Conservation (phyloP, 2,797 vertebrate genomes). For the Saxicola maurus region DNA sequence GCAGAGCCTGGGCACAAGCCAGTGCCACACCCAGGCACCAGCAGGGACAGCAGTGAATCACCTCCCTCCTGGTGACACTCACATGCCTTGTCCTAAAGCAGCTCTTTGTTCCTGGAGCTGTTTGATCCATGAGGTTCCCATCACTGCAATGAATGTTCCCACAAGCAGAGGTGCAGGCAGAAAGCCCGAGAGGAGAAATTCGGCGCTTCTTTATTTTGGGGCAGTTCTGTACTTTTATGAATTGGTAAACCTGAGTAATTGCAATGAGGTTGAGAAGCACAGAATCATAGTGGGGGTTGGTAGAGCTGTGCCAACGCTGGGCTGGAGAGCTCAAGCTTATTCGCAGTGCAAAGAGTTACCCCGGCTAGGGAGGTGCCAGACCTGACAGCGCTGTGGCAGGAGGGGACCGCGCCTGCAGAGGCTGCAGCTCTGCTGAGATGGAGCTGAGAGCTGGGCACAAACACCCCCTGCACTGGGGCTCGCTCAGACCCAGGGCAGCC, state of each 20-base stretch:
- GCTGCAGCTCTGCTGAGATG: rapidly evolving
- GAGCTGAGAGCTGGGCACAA: rapidly evolving
- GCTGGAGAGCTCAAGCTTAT: background rate
- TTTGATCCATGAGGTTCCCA: background rate
- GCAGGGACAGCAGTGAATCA: background rate
- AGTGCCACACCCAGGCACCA: background rate
- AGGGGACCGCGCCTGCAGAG: rapidly evolving
- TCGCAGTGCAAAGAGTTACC: background rate
- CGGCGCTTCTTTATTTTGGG: background rate
- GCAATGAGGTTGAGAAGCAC: background rate
- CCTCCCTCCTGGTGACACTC: background rate
- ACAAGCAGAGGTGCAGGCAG: background rate
- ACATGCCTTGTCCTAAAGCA: background rate
- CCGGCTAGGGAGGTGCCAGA: background rate
- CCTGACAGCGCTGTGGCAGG: rapidly evolving
- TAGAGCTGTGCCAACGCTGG: background rate
- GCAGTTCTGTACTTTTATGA: background rate
- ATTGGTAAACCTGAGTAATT: background rate
- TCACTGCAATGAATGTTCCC: background rate
- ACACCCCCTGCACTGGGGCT: rapidly evolving
- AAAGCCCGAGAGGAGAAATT: background rate
- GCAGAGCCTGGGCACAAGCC: background rate
- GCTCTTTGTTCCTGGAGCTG: background rate
- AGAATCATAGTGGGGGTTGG: background rate
- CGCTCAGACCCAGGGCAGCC: rapidly evolving